Percentiles rank a stretch among this genome's conserved stretches.
phyloP scores from a whole-genome alignment of 2,888 invertebrate genomes.

The Drosophila kuntzei region DNA sequence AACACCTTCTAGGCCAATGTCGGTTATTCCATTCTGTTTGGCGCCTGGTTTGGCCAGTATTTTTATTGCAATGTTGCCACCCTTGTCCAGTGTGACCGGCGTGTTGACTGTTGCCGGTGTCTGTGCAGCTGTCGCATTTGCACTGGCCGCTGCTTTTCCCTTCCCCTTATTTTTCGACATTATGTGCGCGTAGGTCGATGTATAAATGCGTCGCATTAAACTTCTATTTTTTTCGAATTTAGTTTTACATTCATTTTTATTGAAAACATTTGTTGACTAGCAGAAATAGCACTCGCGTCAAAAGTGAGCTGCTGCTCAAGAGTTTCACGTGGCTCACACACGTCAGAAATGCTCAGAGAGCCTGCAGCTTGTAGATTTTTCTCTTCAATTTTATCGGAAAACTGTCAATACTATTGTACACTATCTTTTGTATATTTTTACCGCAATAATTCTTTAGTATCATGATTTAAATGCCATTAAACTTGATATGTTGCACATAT shows the following conservation, averaged over 20 bases:
- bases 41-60: constrained; percentile 92
- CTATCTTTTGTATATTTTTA: background rate
- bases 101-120: constrained; percentile 18
- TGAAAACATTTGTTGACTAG: background rate
- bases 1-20: constrained; percentile 88
- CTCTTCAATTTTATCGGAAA: background rate
- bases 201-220: constrained; percentile 62
- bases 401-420: background rate
- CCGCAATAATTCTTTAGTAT: background rate
- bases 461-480: background rate
- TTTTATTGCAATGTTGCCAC: constrained; percentile 88
- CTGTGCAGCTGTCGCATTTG: constrained; percentile 14
- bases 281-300: background rate
- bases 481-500: background rate
- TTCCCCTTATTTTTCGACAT: constrained; percentile 82
- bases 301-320: constrained; percentile 40
- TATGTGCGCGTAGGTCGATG: constrained; percentile 29
- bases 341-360: constrained; percentile 2
- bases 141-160: constrained; percentile 30
- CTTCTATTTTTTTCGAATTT: background rate
- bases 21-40: constrained; percentile 89
- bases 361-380: background rate
- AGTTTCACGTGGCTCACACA: constrained; percentile 15
- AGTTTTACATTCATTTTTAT: constrained; percentile 13
- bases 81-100: constrained; percentile 86